Base-by-base conservation (phyloP, 2,113 vertebrate species). In the Campylorhamphus procurvoides region DNA sequence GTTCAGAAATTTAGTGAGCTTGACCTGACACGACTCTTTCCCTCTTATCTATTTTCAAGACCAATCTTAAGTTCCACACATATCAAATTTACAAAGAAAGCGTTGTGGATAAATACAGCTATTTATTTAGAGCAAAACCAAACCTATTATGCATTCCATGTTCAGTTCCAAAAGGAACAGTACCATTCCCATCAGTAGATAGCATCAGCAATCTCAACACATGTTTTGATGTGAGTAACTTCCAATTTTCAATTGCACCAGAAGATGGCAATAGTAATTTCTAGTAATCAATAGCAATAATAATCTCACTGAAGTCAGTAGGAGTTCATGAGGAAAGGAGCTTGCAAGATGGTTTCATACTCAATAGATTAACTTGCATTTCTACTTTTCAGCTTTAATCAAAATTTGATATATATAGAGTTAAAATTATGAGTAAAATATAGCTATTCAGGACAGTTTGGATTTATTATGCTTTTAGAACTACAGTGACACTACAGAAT, bases 181-280 rank as follows among this genome's bases (percentile, higher is more conserved):
- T n/a, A 59, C 35, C 23, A 22, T 69, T 91, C 20, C 24, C 33
- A 88, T 33, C 18, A 24, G 35, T 59, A 88, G 87, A 85, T 74
- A 95, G 9, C 44, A 91, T 87, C 81, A 89, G 71, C 10, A 74
- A 72, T 71, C 63, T 80, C 78, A 67, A 71, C 35, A 80, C 23
- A 11, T 23, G 27, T 93, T 84, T 80, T 91, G 86, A 85, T 75
- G 49, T 85, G 50, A 46, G 63, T 19, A 59, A 46, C 72, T 88
- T 96, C 85, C 92, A 95, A 84, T 96, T 94, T 95, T 90, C 93
- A 80, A 63, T 86, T 95, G 87, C 60, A 96, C 95, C 93, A 96
- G 95, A 97, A 95, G 96, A 96, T 93, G 93, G 95, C 96, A 97
- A 96, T 92, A 96, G 87, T 75, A 90, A 96, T 96, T 96, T 96